A percentile compares a stretch with the other conserved stretches of the same genome.
phyloP scores from a whole-genome alignment of 2,888 invertebrate genomes.

The Dichetophora obliterata region DNA sequence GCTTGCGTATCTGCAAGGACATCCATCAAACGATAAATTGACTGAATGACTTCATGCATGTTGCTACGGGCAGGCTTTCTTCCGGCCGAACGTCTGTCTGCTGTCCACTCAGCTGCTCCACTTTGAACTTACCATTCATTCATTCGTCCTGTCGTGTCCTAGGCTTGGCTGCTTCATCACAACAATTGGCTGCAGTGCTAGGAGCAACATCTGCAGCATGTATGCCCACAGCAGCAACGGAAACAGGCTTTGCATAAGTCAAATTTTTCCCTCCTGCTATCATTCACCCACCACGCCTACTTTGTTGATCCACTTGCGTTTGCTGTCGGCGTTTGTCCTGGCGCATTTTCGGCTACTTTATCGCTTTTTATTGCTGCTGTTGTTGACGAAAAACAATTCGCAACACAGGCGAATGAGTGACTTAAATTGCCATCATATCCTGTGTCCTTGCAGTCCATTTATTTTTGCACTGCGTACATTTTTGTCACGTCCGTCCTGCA shows the following conservation, averaged over 20 bases:
- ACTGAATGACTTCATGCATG: constrained; percentile 69
- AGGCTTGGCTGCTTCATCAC: constrained; percentile 34
- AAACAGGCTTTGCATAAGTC: constrained; percentile 50
- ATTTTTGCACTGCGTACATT: constrained; percentile 39
- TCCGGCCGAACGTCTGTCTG: constrained; percentile 8
- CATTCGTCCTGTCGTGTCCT: constrained; percentile 8
- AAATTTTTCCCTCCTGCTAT: constrained; percentile 17
- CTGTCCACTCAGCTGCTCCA: background rate
- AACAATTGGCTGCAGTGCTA: constrained; percentile 57
- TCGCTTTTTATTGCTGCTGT: constrained; percentile 31
- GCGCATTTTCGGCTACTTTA: constrained; percentile 9
- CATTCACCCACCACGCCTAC: constrained; percentile 13
- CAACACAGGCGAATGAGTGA: constrained; percentile 55
- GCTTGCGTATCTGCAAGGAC: constrained; percentile 60
- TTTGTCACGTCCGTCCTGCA: constrained; percentile 11
- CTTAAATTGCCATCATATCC: constrained; percentile 65
- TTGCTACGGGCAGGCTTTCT: constrained; percentile 49
- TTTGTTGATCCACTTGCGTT: background rate
- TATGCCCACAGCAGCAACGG: constrained; percentile 46
- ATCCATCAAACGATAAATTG: constrained; percentile 69
- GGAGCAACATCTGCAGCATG: constrained; percentile 50
- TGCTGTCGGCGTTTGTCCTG: constrained; percentile 3
- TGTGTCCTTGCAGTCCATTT: constrained; percentile 49
- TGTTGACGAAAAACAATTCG: constrained; percentile 33
- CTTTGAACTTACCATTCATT: constrained; percentile 14